A percentile compares a stretch with the other conserved stretches of the same genome.
Evolutionary conservation across 2,888 invertebrate genomes (phyloP).

Genomic region (Dicranocentrus wangi): DNA sequence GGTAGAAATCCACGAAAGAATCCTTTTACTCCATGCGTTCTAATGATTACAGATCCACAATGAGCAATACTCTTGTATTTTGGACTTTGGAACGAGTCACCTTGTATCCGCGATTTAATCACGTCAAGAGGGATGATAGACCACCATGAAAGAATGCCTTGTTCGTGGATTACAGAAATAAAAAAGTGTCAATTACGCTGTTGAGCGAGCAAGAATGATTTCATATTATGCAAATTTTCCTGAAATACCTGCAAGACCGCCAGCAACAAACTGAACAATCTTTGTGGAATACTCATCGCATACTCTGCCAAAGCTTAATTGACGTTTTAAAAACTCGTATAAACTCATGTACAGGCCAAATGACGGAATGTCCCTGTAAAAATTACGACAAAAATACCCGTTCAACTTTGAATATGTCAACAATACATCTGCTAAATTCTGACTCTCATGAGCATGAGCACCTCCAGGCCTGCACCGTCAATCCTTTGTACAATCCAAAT

Average conservation of each 20-base stretch:
- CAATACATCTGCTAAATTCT: too few relatives aligned
- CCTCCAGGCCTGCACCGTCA: slow-evolving; percentile 78
- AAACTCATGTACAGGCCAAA: slow-evolving; percentile 80
- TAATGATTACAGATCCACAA: slow-evolving; percentile 78
- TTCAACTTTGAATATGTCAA: too few relatives aligned
- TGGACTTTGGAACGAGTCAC: slow-evolving; percentile 78
- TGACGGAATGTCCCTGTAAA: slow-evolving; percentile 80
- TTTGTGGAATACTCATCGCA: slow-evolving; percentile 40
- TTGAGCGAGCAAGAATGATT: too few relatives aligned
- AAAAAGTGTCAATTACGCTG: too few relatives aligned
- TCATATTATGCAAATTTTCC: too few relatives aligned
- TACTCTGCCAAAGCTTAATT: slow-evolving; percentile 27
- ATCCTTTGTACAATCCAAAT: slow-evolving; percentile 78
- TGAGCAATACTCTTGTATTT: slow-evolving; percentile 79
- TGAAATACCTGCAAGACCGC: slow-evolving; percentile 78
- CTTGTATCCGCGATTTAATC: slow-evolving; percentile 84
- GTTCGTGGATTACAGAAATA: too few relatives aligned
- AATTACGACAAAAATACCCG: too few relatives aligned
- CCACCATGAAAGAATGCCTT: slow-evolving; percentile 81
- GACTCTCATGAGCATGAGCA: too few relatives aligned
- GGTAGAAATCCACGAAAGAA: slow-evolving; percentile 81
- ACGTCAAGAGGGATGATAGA: slow-evolving; percentile 83
- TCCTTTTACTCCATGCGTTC: slow-evolving; percentile 77
- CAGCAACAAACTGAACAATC: slow-evolving; percentile 74
- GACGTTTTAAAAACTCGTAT: slow-evolving; percentile 76